These are phyloP conservation scores for Eira barbara DNA, from an alignment of 2,113 vertebrate species.

Conservation along the genomic window DNA sequence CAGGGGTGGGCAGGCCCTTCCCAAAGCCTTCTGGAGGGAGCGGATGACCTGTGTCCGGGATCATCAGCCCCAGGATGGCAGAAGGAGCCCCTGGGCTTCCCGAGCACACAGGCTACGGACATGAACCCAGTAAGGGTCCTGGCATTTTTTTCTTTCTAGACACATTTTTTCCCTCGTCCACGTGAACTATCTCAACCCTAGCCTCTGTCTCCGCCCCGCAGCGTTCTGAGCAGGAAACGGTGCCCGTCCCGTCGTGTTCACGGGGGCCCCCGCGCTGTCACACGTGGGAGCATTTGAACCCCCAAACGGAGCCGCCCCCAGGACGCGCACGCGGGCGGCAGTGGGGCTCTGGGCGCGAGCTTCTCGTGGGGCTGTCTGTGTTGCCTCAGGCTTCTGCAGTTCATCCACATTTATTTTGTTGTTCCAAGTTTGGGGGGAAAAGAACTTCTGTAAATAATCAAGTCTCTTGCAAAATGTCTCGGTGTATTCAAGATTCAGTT, in stretches of 20 bases:
- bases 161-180: neutral
- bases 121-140: no score
- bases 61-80: neutral
- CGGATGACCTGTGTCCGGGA: no score
- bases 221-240: neutral
- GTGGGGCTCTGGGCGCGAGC: neutral
- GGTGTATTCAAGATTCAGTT: neutral
- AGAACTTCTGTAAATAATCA: slow-evolving; percentile 26
- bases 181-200: neutral
- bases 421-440: neutral
- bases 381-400: slow-evolving; percentile 36
- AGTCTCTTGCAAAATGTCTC: slow-evolving; percentile 48
- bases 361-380: slow-evolving; percentile 19
- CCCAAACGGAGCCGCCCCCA: slow-evolving; percentile 34
- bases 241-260: neutral
- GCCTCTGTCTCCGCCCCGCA: neutral
- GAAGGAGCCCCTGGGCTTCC: neutral
- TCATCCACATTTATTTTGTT: slow-evolving; percentile 41
- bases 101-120: fast-evolving
- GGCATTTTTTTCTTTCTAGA: neutral
- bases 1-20: no score
- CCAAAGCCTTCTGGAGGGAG: neutral
- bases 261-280: neutral
- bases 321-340: slow-evolving; percentile 17
- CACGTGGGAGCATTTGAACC: slow-evolving; percentile 34